Conservation (phyloP, 2,888 invertebrate species). For the Eupithecia pulchellata region DNA sequence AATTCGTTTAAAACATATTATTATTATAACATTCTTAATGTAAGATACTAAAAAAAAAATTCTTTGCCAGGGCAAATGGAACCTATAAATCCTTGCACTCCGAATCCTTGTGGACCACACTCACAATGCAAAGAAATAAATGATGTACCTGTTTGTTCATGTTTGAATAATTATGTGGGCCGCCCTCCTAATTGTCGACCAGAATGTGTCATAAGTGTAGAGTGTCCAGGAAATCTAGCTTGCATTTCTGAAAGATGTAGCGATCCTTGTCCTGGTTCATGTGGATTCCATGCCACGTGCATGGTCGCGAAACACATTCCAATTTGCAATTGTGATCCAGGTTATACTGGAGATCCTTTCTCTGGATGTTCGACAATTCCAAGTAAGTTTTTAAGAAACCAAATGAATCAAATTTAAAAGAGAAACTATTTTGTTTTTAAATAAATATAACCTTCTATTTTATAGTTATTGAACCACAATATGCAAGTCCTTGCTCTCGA, state of each 20-base stretch:
- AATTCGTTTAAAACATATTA: slow-evolving; percentile 31
- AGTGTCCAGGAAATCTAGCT: slow-evolving; percentile 89
- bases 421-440: neutral
- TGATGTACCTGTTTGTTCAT: slow-evolving; percentile 90
- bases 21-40: no score
- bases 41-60: slow-evolving; percentile 9
- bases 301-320: slow-evolving; percentile 89
- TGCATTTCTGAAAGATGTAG: slow-evolving; percentile 90
- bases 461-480: slow-evolving; percentile 82
- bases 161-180: slow-evolving; percentile 90
- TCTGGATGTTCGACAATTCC: slow-evolving; percentile 88
- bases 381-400: slow-evolving; percentile 78
- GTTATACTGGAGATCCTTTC: slow-evolving; percentile 92
- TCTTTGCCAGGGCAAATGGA: slow-evolving; percentile 58
- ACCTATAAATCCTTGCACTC: slow-evolving; percentile 87
- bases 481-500: slow-evolving; percentile 89
- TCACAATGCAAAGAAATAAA: slow-evolving; percentile 89
- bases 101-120: slow-evolving; percentile 92
- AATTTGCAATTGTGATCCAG: slow-evolving; percentile 89
- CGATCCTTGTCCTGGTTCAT: slow-evolving; percentile 91
- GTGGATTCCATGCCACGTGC: slow-evolving; percentile 90
- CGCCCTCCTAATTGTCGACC: slow-evolving; percentile 92
- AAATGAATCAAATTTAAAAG: slow-evolving; percentile 1
- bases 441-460: slow-evolving; percentile 18
- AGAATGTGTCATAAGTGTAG: slow-evolving; percentile 90